Evolutionary conservation across 1,140 invertebrate species (phyloP).

Genomic region (Trigoniulus corallinus): DNA sequence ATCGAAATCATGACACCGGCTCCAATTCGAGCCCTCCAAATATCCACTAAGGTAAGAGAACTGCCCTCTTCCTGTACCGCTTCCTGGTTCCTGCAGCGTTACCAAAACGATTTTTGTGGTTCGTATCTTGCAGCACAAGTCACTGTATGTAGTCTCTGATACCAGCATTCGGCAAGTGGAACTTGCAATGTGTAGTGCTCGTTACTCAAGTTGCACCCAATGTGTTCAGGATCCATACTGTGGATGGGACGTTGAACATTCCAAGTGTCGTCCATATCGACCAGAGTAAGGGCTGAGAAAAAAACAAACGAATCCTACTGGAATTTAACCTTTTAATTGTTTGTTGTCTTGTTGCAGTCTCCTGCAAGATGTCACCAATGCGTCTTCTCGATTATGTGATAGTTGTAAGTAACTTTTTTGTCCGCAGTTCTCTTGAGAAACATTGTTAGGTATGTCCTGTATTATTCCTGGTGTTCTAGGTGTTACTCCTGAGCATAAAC

Average conservation of each 20-base stretch:
- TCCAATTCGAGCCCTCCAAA: constrained; percentile 69
- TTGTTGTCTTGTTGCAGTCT: constrained; percentile 23
- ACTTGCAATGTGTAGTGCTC: constrained; percentile 59
- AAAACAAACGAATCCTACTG: constrained; percentile 11
- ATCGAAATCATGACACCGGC: constrained; percentile 71
- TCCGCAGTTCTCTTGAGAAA: no score
- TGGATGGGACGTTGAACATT: constrained; percentile 71
- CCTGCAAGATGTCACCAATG: constrained; percentile 77
- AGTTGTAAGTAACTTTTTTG: constrained; percentile 49
- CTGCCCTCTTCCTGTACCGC: no score
- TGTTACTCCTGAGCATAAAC: no score
- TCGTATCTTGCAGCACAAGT: no score
- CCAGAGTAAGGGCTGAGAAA: constrained; percentile 41
- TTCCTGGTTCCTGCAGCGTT: no score
- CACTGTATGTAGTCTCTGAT: constrained; percentile 73
- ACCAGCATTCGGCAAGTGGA: constrained; percentile 64
- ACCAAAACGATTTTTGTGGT: no score
- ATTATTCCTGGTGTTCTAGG: no score
- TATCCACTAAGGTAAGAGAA: constrained; percentile 52
- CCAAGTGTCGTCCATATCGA: constrained; percentile 59
- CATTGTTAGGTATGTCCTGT: no score
- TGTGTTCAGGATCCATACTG: constrained; percentile 80
- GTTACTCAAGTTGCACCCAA: constrained; percentile 70
- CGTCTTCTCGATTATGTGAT: constrained; percentile 69
- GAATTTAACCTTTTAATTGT: neutral